Base-by-base conservation (phyloP, 2,888 invertebrate genomes). In the Cataglyphis albicans region DNA sequence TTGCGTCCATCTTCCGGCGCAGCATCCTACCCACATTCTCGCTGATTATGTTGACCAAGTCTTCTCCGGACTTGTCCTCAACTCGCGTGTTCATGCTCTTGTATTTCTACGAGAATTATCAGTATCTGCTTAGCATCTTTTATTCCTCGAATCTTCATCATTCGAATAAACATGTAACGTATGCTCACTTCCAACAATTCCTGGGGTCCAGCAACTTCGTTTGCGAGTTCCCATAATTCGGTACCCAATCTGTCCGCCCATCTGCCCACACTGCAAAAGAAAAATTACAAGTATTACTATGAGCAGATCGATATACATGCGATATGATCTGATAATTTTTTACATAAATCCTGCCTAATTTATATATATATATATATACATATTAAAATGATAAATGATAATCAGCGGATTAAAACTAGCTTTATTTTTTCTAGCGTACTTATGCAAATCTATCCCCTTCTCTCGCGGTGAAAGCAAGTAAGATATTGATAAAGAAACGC, bases 1-100 rank as follows among this genome's bases (percentile, higher is more conserved):
- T 97, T n/a, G 98, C 98, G 91, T 98, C 97, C 95, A 98, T 97
- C 96, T 98, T 98, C 91, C 97, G 96, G 64, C 97, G 97, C 90
- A 98, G 96, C 97, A 98, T 98, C 76, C 96, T 96, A 86, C 97
- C 97, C 82, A 99, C 97, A 91, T 97, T 98, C 76, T 96, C 96
- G 76, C 97, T 96, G 84, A 98, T 98, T 83, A 98, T 97, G 85
- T 96, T 96, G 89, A 98, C 96, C 92, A 98, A 96, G 91, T 96
- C 96, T 82, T 96, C 96, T 61, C 98, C 98, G 95, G 98, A 97
- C 94, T 98, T 98, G 86, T 96, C 96, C 93, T 97, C 97, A 2
- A 98, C 97, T 91, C 96, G 96, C 0, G 97, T 97, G 94, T 98
- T 97, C 95, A 96, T 96, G 92, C 96, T 96, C 94, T 96, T 97